phyloP scores from a whole-genome alignment of 2,797 vertebrate species.

The Myotis findleyi region DNA sequence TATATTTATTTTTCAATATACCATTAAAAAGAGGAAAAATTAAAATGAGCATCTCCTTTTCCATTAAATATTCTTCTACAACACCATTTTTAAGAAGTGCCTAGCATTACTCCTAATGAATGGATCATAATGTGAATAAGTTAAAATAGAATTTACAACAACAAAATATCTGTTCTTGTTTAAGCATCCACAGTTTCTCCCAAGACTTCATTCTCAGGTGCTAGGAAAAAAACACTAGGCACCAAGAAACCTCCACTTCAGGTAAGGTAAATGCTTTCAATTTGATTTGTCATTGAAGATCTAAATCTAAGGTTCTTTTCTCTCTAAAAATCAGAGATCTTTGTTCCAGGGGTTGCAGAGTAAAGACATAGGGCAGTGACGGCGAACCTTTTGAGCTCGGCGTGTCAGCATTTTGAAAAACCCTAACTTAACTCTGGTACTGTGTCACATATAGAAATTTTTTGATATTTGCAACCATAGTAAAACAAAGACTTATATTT shows the following conservation, averaged over 20 bases:
- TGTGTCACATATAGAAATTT: no score
- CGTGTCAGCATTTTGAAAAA: no score
- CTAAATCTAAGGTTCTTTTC: neutral
- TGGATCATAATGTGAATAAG: neutral
- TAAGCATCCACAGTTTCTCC: slow-evolving; percentile 26
- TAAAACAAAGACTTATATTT: no score
- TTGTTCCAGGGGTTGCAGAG: neutral
- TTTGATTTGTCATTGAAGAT: neutral
- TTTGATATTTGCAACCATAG: no score
- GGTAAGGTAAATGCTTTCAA: slow-evolving; percentile 53
- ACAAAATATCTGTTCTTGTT: slow-evolving; percentile 1
- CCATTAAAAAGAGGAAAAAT: neutral
- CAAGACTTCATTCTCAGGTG: slow-evolving; percentile 27
- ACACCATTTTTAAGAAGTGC: neutral
- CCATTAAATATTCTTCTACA: neutral
- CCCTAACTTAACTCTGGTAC: no score
- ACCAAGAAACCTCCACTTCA: slow-evolving; percentile 34
- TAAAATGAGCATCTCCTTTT: neutral
- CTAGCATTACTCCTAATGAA: neutral
- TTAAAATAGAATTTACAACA: slow-evolving; percentile 48
- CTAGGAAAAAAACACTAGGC: neutral
- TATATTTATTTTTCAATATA: neutral
- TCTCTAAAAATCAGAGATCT: neutral
- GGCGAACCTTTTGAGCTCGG: no score
- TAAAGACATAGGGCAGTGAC: neutral